A percentile compares a stretch with the other conserved stretches of the same genome.
These are phyloP conservation scores for Esperia sulphurella DNA, from an alignment of 2,888 invertebrate genomes.

Conservation along the genomic window DNA sequence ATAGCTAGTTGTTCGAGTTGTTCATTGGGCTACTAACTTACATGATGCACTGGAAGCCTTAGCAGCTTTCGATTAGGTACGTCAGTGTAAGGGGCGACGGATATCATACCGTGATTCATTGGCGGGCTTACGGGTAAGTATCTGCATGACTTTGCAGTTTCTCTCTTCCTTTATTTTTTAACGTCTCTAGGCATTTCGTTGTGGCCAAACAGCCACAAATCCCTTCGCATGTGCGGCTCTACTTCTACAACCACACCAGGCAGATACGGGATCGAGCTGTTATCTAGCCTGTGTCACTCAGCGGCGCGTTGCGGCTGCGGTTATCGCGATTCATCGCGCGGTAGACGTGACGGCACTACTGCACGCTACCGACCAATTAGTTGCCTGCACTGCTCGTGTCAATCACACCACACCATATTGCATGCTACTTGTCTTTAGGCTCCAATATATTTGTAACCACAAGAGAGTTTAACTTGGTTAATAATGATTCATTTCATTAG, in stretches of 20 bases:
- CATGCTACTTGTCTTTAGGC: background rate
- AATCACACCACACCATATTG: conserved; percentile 20
- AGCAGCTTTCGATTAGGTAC: too few species aligned
- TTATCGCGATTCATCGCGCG: conserved; percentile 40
- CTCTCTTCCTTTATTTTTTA: too few species aligned
- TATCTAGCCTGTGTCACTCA: conserved; percentile 58
- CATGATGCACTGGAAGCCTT: too few species aligned
- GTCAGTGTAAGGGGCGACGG: conserved; percentile 95
- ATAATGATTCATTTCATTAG: too few species aligned
- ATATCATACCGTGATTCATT: conserved; percentile 87
- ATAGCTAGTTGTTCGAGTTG: too few species aligned
- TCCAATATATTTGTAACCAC: too few species aligned
- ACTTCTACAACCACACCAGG: conserved; percentile 17
- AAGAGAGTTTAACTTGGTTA: too few species aligned
- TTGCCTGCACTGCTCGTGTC: conserved; percentile 27
- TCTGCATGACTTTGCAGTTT: too few species aligned
- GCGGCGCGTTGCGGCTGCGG: conserved; percentile 37
- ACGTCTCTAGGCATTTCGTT: background rate
- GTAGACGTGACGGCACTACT: conserved; percentile 82
- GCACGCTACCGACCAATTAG: conserved; percentile 84
- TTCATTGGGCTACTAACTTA: too few species aligned
- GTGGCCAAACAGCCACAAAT: background rate
- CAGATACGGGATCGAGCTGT: conserved; percentile 36
- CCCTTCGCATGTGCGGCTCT: conserved; percentile 15
- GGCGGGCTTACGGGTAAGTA: too few species aligned